phyloP scores from a whole-genome alignment of 1,140 invertebrate genomes.

The Solenopsis invicta region DNA sequence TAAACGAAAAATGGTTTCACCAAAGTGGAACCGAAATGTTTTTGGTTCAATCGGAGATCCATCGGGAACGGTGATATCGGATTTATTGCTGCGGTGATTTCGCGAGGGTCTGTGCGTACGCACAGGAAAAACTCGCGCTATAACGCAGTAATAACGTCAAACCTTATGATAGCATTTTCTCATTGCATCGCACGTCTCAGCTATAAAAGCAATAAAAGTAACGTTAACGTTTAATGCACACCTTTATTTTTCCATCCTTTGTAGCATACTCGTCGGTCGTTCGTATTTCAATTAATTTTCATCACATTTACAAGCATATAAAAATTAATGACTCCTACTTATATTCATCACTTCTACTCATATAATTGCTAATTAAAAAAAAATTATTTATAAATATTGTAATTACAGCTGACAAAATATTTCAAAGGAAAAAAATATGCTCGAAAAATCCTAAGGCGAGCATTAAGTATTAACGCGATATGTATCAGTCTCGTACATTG shows the following conservation, averaged over 20 bases:
- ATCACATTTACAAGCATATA: no score
- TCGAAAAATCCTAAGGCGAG: no score
- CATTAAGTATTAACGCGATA: slow-evolving; percentile 2
- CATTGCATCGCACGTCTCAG: background rate
- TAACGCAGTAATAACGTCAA: slow-evolving; percentile 25
- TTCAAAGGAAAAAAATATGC: no score
- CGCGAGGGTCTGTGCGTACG: slow-evolving; percentile 19
- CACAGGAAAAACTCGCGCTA: slow-evolving; percentile 25
- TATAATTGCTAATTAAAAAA: no score
- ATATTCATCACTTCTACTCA: no score
- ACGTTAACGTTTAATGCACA: no score
- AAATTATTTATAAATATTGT: no score
- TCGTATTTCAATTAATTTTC: no score
- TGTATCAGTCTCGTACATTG: background rate
- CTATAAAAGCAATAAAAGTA: background rate
- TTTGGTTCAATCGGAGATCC: slow-evolving; percentile 57
- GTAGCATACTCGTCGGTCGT: no score
- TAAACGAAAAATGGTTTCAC: slow-evolving; percentile 61
- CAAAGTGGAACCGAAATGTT: slow-evolving; percentile 37
- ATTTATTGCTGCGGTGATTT: slow-evolving; percentile 40
- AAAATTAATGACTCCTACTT: no score
- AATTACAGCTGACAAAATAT: no score
- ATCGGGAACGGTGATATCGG: slow-evolving; percentile 45
- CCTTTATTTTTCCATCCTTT: no score
- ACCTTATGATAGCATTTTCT: slow-evolving; percentile 27